Conservation (phyloP, 1,140 invertebrate genomes). For the Scylla paramamosain region DNA sequence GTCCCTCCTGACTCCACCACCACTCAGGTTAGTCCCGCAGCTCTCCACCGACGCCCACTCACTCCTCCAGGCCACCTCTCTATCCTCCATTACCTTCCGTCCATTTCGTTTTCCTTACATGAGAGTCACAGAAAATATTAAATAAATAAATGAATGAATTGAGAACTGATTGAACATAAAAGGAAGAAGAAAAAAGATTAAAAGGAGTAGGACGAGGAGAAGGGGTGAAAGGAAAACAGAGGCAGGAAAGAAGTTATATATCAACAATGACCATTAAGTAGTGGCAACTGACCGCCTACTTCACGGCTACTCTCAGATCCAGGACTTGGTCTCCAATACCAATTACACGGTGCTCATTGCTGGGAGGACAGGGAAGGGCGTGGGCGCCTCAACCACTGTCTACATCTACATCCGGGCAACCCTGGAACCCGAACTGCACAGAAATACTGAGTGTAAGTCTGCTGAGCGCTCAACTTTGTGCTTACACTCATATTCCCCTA, state of each 20-base stretch:
- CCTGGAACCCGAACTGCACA: background rate
- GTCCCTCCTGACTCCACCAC: constrained; percentile 27
- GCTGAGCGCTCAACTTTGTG: too few species aligned
- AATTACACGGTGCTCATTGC: constrained; percentile 60
- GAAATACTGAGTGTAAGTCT: constrained; percentile 55
- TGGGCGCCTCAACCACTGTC: constrained; percentile 29
- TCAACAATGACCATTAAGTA: too few species aligned
- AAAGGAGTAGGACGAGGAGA: too few species aligned
- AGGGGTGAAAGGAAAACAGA: too few species aligned
- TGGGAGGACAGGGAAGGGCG: constrained; percentile 37
- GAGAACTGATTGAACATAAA: background rate
- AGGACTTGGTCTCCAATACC: constrained; percentile 65
- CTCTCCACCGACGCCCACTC: background rate
- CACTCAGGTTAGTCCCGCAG: constrained; percentile 39
- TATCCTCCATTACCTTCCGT: background rate
- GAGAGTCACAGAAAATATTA: background rate
- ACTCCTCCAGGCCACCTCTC: background rate
- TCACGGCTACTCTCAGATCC: constrained; percentile 12
- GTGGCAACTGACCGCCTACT: background rate
- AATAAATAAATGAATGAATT: background rate
- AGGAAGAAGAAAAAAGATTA: background rate
- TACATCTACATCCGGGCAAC: constrained; percentile 65
- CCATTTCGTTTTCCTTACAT: background rate
- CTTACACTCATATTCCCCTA: too few species aligned
- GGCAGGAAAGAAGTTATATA: too few species aligned